These are phyloP conservation scores for Zosterops japonicus DNA, from an alignment of 2,113 vertebrate genomes.

Conservation along the genomic window DNA sequence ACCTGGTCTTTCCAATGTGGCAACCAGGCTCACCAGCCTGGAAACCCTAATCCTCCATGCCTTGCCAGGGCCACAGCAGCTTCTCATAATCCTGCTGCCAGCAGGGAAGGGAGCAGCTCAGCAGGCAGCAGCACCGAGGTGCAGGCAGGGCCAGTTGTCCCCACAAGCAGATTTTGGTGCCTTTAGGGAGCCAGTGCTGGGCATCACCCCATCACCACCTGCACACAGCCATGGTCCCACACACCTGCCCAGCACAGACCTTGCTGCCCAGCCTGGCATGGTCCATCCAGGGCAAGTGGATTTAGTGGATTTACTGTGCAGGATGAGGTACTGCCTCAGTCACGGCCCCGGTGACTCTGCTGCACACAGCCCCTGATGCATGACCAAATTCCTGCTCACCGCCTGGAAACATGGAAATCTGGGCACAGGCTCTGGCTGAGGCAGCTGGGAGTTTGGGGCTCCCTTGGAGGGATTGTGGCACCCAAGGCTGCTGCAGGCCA, in stretches of 20 bases:
- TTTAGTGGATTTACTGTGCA: background rate
- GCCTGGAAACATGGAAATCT: background rate
- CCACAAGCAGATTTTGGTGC: accelerated
- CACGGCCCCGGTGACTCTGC: accelerated
- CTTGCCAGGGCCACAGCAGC: background rate
- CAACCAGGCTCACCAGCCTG: slow-evolving; percentile 54
- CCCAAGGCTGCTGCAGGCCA: background rate
- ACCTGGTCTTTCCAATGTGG: slow-evolving; percentile 20
- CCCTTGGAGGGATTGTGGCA: accelerated
- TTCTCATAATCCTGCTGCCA: background rate
- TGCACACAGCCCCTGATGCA: accelerated
- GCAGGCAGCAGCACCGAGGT: background rate
- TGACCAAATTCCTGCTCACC: accelerated
- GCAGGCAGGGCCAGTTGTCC: accelerated
- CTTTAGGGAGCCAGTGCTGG: background rate
- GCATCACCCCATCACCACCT: background rate
- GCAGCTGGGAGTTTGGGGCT: background rate
- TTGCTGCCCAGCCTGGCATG: accelerated
- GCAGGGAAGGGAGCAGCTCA: background rate
- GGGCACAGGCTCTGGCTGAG: background rate
- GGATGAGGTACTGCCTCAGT: accelerated
- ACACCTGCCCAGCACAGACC: background rate
- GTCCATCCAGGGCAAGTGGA: accelerated
- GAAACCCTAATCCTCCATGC: slow-evolving; percentile 70
- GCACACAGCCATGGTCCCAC: accelerated